These are phyloP conservation scores for Oncorhynchus masou DNA, from an alignment of 2,113 vertebrate genomes.

Conservation along the genomic window DNA sequence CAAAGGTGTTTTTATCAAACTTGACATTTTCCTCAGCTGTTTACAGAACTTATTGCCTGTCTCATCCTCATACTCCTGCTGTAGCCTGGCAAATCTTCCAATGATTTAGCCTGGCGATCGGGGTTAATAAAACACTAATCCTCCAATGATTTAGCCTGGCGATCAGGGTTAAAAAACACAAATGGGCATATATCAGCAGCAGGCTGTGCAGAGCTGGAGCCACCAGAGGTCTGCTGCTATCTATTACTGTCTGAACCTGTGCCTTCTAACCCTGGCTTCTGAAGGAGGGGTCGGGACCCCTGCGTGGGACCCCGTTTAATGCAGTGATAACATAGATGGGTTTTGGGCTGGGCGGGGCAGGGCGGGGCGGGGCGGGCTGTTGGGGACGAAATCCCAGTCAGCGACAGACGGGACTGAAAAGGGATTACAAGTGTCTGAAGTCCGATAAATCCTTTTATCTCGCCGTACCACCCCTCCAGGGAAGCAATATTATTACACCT, in stretches of 20 bases:
- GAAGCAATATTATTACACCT: constrained; percentile 24
- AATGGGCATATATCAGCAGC: constrained; percentile 26
- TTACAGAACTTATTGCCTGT: constrained; percentile 17
- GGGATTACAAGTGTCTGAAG: constrained; percentile 49
- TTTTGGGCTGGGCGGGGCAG: background rate
- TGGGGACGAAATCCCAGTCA: constrained; percentile 11
- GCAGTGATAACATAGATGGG: constrained; percentile 21
- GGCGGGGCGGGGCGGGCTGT: background rate
- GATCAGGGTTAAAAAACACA: background rate
- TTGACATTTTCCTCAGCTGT: constrained; percentile 51
- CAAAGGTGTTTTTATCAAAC: constrained; percentile 47
- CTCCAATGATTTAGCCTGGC: too few relatives aligned
- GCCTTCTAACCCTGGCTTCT: constrained; percentile 30
- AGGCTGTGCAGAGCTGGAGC: constrained; percentile 21
- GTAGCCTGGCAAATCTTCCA: too few relatives aligned
- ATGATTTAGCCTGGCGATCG: too few relatives aligned
- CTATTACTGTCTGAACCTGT: constrained; percentile 27
- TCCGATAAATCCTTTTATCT: constrained; percentile 45
- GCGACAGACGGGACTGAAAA: constrained; percentile 22
- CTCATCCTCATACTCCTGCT: constrained; percentile 5
- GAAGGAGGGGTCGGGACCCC: constrained; percentile 29
- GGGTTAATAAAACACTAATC: too few relatives aligned
- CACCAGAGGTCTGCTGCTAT: constrained; percentile 23
- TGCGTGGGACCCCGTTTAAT: constrained; percentile 7
- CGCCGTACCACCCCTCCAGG: constrained; percentile 16